Percentiles rank a stretch among this genome's conserved stretches.
Conservation (phyloP, 2,113 vertebrate species). For the Cavia porcellus region DNA sequence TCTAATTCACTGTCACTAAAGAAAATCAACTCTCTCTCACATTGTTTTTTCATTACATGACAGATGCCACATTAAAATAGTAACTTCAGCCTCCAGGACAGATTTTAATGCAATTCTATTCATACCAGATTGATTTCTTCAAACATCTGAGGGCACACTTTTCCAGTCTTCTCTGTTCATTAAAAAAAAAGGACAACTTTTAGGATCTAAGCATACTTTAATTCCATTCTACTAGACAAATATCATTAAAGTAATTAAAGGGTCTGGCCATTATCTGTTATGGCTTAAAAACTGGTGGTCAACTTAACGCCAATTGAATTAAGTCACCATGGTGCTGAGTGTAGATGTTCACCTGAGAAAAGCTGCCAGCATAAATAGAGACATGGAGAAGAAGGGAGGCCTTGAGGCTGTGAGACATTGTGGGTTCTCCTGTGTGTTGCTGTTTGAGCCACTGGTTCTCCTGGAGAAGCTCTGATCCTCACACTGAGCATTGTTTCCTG, state of each 20-base stretch:
- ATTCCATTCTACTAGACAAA: conserved; percentile 1
- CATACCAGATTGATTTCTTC: conserved; percentile 32
- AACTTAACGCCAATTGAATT: too few relatives aligned
- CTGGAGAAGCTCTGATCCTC: too few relatives aligned
- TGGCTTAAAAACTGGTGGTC: too few relatives aligned
- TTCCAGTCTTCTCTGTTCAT: background rate
- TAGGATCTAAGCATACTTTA: conserved; percentile 26
- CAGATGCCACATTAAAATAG: background rate
- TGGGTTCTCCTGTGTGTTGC: too few relatives aligned
- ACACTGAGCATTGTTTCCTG: too few relatives aligned
- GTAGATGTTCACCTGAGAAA: too few relatives aligned
- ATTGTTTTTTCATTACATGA: background rate
- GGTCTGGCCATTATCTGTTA: background rate
- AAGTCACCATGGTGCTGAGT: too few relatives aligned
- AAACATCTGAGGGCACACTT: background rate
- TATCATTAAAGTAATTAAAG: conserved; percentile 51
- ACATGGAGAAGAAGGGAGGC: too few relatives aligned
- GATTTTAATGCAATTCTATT: conserved; percentile 38
- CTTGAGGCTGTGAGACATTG: too few relatives aligned
- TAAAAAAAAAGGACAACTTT: background rate
- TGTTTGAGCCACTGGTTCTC: too few relatives aligned
- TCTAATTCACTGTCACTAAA: conserved; percentile 12
- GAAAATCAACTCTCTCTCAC: background rate
- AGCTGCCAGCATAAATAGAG: too few relatives aligned
- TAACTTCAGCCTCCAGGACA: background rate